Percentiles rank a stretch among this genome's conserved stretches.
Conservation (phyloP, 2,113 vertebrate genomes). For the Cyanoderma ruficeps region DNA sequence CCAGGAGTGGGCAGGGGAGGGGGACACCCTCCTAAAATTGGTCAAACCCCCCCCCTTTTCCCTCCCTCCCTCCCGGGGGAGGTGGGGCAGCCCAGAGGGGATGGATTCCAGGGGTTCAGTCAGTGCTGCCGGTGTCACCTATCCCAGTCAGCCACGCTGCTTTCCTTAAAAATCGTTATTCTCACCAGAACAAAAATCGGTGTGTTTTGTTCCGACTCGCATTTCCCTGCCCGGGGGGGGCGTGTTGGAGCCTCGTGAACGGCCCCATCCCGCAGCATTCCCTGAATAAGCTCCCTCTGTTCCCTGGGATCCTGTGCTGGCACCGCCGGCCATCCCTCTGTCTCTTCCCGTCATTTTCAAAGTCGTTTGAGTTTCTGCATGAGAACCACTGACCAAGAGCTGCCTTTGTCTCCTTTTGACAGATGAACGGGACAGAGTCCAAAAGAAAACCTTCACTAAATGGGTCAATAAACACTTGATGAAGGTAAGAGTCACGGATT, state of each 20-base stretch:
- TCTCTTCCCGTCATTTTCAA: slow-evolving; percentile 49
- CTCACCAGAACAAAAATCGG: fast-evolving
- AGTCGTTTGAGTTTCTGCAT: slow-evolving; percentile 37
- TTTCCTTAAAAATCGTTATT: neutral
- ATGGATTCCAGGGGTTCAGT: fast-evolving
- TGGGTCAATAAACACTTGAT: slow-evolving; percentile 99
- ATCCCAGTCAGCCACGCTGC: neutral
- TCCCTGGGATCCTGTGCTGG: neutral
- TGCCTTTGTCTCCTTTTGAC: slow-evolving; percentile 62
- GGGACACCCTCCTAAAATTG: neutral
- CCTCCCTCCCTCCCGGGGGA: fast-evolving
- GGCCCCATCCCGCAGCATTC: neutral
- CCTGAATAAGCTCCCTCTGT: neutral
- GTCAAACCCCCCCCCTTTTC: neutral
- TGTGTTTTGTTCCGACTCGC: fast-evolving
- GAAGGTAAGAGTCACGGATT: slow-evolving; percentile 80
- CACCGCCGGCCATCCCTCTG: neutral
- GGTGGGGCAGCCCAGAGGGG: fast-evolving
- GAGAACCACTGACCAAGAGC: slow-evolving; percentile 9
- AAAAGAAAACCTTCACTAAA: slow-evolving; percentile 99
- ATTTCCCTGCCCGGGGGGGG: neutral
- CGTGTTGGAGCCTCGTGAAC: fast-evolving
- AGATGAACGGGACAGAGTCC: slow-evolving; percentile 98
- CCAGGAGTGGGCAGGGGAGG: fast-evolving
- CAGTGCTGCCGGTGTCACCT: neutral